Evolutionary conservation across 2,888 invertebrate species (phyloP), one percentile per base, ranked within the genome.

Genomic region (Eustalomyia histrio): DNA sequence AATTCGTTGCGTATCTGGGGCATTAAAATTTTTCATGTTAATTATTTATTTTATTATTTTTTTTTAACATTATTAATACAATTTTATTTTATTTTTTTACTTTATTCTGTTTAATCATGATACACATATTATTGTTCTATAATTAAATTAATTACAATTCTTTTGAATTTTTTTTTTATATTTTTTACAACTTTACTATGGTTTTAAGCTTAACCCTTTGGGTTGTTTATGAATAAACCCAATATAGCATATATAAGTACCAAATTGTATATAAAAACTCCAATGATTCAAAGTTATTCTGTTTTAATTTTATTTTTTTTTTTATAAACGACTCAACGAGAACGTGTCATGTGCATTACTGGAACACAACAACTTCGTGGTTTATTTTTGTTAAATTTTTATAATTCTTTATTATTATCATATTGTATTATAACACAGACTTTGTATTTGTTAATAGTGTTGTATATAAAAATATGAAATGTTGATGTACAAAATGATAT

Each of bases 131-230:
- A 65, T 65, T 74, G 58, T 74, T 74, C 50, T 74, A 35, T 65
- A 74, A 74, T 74, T 74, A 74, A 74, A 64, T 73, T 73, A 73
- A 73, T 73, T 73, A 64, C 57, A 73, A 64, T 73, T 64, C 73
- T 64, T 73, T 73, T 73, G 64, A 64, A 73, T 73, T 73, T 33
- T 55, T 68, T 71, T 55, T 17, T 61, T 14, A 0, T 50, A 16
- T 55, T 55, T 24, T 55, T 21, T 47, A 35, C 17, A 57, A 57
- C 47, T 64, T 64, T 16, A 73, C 10, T 65, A 58, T 57, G 64
- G 57, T 52, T 65, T 74, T 52, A 57, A 65, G 73, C 65, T 65
- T 65, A 65, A 73, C 73, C 73, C 73, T 74, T 65, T 71, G 8
- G 50, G 47, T 10, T 63, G n/a, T 29, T 47, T 24, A 0, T 63